Evolutionary conservation across 2,797 vertebrate genomes (phyloP), one percentile per base, ranked within the genome.

Genomic region (Furcifer pardalis): DNA sequence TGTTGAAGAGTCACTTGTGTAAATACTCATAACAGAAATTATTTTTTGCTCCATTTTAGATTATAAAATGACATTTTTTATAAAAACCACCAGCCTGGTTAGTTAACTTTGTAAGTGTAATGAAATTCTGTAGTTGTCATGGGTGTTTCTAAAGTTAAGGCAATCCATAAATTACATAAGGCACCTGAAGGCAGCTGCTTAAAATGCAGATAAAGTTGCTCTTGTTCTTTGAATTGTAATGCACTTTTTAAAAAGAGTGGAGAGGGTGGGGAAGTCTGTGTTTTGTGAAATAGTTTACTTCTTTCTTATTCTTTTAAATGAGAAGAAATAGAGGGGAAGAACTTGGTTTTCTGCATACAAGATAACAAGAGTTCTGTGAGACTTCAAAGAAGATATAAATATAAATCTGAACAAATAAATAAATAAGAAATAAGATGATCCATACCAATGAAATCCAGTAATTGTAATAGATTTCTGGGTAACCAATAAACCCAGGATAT

Each of bases 11-110:
- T 85, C 59, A 46, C 69, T 92, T 74, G 32, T 82, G 42, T 90
- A 89, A 93, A 92, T 87, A 89, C 23, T 66, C 72, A 17, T 89
- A 90, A 80, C 19, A 40, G 60, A 92, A 91, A 89, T 83, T 75
- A 81, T 81, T 92, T 80, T 56, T 92, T 89, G 86, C 89, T 93
- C 59, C 59, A 7, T 91, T 89, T 84, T 86, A 81, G 85, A 88
- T 88, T 86, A 89, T 82, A 80, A 85, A 90, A 90, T 86, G 46
- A 19, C 73, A 73, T 90, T 92, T 85, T 76, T 56, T 56, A 21
- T 4, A 56, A 3, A 2, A 21, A 3, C 17, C 17, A 49, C 52
- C 82, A 56, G 4, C 8, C 3, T 74, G 63, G 78, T 76, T 81
- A 77, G 69, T 88, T 74, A 83, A 84, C 66, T 90, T 90, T 66